Evolutionary conservation across 2,888 invertebrate species (phyloP), one percentile per base, ranked within the genome.

Genomic region (Hydriomena furcata): DNA sequence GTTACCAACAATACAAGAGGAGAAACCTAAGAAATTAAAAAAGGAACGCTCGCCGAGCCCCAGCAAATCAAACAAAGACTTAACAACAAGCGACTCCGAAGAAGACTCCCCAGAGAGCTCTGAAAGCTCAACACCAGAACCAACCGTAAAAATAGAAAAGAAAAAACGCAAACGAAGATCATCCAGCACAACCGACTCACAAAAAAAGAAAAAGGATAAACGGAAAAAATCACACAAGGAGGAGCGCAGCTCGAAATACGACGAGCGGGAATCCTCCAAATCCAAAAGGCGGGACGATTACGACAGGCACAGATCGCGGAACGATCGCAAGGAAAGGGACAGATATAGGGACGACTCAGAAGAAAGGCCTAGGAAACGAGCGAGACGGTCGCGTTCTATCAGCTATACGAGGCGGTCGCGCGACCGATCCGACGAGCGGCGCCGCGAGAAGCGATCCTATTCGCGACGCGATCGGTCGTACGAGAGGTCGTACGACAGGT

Each of bases 311-410:
- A 86, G 79, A 58, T 78, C 76, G 52, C 43, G 78, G 72, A 61
- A 78, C 49, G 60, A 58, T 11, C 75, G 75, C 44, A 76, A 80
- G 55, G 81, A 83, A 5, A 76, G 68, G 47, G 73, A 78, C 44
- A 84, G 76, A 65, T 80, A 87, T 58, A 82, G 84, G 66, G 87
- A 84, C 7, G 83, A 81, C 6, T 84, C 84, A 0, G 86, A 82
- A 5, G 86, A 86, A 1, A 71, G 82, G 52, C 68, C 78, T 23
- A 72, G 72, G 66, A 87, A 84, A 57, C 77, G 82, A 12, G 61
- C 77, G 37, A 79, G 73, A 53, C 75, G 85, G 23, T 86, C 87
- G 48, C 82, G 82, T 4, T 85, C 85, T 1, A 58, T 68, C n/a
- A 85, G 84, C 58, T 79, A 81, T 72, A 78, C 79, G 71, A 55